A percentile compares a stretch with the other conserved stretches of the same genome.
Conservation (phyloP, 2,797 vertebrate species). For the Dryobates pubescens region DNA sequence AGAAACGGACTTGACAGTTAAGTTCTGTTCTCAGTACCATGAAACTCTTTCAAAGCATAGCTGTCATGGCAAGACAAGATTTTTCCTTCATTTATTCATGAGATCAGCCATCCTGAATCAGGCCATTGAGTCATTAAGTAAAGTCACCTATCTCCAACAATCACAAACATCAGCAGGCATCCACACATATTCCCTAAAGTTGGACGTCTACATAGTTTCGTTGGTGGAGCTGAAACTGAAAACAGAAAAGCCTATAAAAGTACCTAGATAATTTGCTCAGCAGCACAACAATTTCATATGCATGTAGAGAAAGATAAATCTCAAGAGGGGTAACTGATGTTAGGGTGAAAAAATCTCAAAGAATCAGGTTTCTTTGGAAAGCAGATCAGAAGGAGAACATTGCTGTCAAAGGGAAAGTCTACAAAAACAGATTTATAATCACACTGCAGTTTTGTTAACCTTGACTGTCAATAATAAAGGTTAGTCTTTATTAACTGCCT, state of each 20-base stretch:
- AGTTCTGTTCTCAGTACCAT: constrained; percentile 35
- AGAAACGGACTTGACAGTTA: constrained; percentile 50
- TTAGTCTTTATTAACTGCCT: background rate
- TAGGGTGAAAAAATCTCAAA: background rate
- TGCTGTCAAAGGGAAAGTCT: background rate
- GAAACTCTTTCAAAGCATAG: constrained; percentile 46
- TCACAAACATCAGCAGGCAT: background rate
- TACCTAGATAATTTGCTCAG: background rate
- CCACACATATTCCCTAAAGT: background rate
- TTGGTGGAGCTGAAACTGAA: background rate
- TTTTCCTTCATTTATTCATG: constrained; percentile 58
- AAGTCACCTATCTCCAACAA: background rate
- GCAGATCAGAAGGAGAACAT: background rate
- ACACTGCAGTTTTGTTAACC: background rate
- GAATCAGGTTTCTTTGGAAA: background rate
- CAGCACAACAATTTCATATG: background rate
- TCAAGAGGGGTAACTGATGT: background rate
- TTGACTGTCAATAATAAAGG: background rate
- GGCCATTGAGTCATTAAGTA: background rate
- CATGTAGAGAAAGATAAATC: background rate
- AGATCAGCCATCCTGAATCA: constrained; percentile 45
- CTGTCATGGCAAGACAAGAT: constrained; percentile 25
- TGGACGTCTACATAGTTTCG: background rate
- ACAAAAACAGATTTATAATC: background rate
- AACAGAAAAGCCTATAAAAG: background rate